Conservation (phyloP, 2,797 vertebrate species). For the Heteromormyrus szaboi region DNA sequence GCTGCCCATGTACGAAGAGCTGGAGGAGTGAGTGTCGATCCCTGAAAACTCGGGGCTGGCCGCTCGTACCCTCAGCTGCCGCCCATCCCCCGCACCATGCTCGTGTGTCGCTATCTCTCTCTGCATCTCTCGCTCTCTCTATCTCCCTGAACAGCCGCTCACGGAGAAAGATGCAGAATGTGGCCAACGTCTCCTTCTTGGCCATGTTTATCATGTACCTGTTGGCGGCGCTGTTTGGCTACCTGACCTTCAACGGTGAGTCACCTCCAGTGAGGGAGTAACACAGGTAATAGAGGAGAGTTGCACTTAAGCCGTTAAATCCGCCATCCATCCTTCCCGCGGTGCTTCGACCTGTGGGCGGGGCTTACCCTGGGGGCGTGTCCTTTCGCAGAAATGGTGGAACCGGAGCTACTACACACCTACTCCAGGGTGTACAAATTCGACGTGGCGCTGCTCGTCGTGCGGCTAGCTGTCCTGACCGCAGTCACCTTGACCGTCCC, state of each 20-base stretch:
- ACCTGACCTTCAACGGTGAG: slow-evolving; percentile 91
- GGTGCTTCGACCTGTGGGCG: background rate
- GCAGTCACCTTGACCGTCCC: slow-evolving; percentile 93
- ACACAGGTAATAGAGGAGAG: background rate
- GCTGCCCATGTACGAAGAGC: slow-evolving; percentile 94
- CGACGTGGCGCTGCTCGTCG: slow-evolving; percentile 80
- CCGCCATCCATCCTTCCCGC: background rate
- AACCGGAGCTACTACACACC: slow-evolving; percentile 86
- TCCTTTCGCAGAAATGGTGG: slow-evolving; percentile 61
- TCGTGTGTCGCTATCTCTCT: background rate
- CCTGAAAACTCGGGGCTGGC: background rate
- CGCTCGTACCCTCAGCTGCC: background rate
- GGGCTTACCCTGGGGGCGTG: background rate
- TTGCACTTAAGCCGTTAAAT: background rate
- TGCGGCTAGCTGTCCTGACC: slow-evolving; percentile 85
- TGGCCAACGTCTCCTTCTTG: slow-evolving; percentile 92
- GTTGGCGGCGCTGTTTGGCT: slow-evolving; percentile 91
- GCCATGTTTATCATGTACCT: slow-evolving; percentile 97
- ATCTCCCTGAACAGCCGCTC: slow-evolving; percentile 69
- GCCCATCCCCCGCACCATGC: background rate
- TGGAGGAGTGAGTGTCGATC: slow-evolving; percentile 74
- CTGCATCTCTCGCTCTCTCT: background rate
- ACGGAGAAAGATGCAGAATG: slow-evolving; percentile 85
- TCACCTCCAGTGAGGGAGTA: slow-evolving; percentile 14
- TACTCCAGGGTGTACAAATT: slow-evolving; percentile 70